Evolutionary conservation across 2,888 invertebrate genomes (phyloP).

Genomic region (Actias luna): DNA sequence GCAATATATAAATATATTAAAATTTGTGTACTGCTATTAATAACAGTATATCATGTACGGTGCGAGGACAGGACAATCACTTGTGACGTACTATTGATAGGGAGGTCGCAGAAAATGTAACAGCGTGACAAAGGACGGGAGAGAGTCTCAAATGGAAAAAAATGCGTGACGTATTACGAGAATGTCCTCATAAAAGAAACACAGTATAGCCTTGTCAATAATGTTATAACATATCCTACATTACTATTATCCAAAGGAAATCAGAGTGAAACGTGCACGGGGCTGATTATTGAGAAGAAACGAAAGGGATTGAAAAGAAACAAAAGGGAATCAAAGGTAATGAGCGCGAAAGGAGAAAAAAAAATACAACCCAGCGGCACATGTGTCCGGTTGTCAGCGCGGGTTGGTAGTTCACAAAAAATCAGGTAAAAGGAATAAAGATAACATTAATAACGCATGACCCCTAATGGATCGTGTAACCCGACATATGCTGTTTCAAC

Average conservation of each 20-base stretch:
- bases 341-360: background rate
- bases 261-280: background rate
- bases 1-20: too few species aligned
- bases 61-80: too few species aligned
- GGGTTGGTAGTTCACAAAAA: slow-evolving; percentile 44
- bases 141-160: too few species aligned
- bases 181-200: too few species aligned
- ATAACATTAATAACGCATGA: slow-evolving; percentile 38
- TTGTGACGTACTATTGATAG: too few species aligned
- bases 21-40: too few species aligned
- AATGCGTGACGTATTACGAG: too few species aligned
- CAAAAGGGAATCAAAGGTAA: background rate
- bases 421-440: slow-evolving; percentile 55
- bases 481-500: background rate
- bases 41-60: too few species aligned
- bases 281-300: background rate
- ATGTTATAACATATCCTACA: background rate
- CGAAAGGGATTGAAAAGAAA: background rate
- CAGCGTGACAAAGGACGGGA: too few species aligned
- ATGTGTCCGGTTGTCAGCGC: slow-evolving; percentile 29
- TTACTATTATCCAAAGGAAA: background rate
- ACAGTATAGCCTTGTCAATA: too few species aligned
- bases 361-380: slow-evolving; percentile 30
- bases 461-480: slow-evolving; percentile 4
- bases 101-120: too few species aligned